Evolutionary conservation across 2,113 vertebrate species (phyloP).

Genomic region (Glaucomys volans): DNA sequence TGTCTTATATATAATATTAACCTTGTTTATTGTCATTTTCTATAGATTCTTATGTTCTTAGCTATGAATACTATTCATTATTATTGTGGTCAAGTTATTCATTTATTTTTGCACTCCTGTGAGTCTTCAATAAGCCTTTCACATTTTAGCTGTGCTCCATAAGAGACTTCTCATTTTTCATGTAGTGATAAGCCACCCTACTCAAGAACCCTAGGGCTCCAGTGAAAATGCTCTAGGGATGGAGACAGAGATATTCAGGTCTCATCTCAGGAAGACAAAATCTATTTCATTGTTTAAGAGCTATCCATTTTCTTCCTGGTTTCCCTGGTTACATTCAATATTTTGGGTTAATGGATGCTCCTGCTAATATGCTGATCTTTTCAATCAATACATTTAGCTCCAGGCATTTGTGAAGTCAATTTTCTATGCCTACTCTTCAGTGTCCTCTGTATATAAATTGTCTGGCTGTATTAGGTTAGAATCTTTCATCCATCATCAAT

Average conservation of each 20-base stretch:
- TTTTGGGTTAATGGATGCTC: constrained; percentile 83
- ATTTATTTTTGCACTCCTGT: neutral
- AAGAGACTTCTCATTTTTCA: constrained; percentile 1
- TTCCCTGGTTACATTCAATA: constrained; percentile 83
- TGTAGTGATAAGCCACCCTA: neutral
- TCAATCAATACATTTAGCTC: constrained; percentile 83
- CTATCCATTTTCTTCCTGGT: constrained; percentile 71
- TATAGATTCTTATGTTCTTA: constrained; percentile 40
- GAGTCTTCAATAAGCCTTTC: constrained; percentile 28
- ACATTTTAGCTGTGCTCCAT: neutral
- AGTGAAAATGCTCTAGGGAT: neutral
- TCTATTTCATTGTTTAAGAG: constrained; percentile 80
- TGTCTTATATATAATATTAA: neutral
- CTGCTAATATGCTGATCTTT: constrained; percentile 82
- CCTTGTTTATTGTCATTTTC: neutral
- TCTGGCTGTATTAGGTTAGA: constrained; percentile 79
- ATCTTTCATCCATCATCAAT: constrained; percentile 64
- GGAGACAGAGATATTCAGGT: constrained; percentile 64
- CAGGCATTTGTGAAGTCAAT: constrained; percentile 78
- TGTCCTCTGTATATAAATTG: constrained; percentile 75
- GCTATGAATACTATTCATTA: neutral
- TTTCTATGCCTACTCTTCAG: constrained; percentile 72
- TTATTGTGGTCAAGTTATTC: constrained; percentile 17
- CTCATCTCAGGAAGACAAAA: constrained; percentile 80
- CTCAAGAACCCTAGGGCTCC: neutral